Evolutionary conservation across 2,797 vertebrate genomes (phyloP).

Genomic region (Nyctalus aviator): DNA sequence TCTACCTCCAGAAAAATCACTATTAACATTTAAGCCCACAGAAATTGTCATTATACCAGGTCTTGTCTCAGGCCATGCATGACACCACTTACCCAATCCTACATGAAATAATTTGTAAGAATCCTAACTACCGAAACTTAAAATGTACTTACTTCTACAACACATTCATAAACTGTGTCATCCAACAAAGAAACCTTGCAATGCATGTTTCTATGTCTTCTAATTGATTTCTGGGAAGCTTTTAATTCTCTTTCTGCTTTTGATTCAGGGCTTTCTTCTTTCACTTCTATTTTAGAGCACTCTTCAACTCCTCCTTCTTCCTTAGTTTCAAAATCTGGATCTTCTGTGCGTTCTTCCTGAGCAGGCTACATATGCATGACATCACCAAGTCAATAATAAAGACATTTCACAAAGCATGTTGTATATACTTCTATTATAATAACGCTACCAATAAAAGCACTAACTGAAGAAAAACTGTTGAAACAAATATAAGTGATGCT

Average conservation of each 20-base stretch:
- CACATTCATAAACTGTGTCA: constrained; percentile 94
- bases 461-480: constrained; percentile 7
- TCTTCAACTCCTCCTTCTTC: constrained; percentile 87
- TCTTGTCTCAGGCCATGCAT: background rate
- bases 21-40: constrained; percentile 32
- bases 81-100: background rate
- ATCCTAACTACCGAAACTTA: background rate
- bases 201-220: constrained; percentile 93
- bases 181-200: constrained; percentile 96
- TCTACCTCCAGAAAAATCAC: constrained; percentile 8
- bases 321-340: constrained; percentile 84
- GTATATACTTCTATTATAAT: background rate
- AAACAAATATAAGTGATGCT: constrained; percentile 26
- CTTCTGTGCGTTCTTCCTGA: constrained; percentile 91
- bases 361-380: constrained; percentile 86
- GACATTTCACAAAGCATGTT: constrained; percentile 42
- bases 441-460: constrained; percentile 34
- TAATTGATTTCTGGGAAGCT: constrained; percentile 87
- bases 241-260: constrained; percentile 90
- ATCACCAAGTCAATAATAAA: constrained; percentile 60
- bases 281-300: constrained; percentile 83
- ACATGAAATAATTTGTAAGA: background rate
- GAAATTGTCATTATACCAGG: background rate
- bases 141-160: constrained; percentile 93
- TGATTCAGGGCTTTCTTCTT: constrained; percentile 83